Base-by-base conservation (phyloP, 1,140 invertebrate genomes). In the Epicauta chinensis region DNA sequence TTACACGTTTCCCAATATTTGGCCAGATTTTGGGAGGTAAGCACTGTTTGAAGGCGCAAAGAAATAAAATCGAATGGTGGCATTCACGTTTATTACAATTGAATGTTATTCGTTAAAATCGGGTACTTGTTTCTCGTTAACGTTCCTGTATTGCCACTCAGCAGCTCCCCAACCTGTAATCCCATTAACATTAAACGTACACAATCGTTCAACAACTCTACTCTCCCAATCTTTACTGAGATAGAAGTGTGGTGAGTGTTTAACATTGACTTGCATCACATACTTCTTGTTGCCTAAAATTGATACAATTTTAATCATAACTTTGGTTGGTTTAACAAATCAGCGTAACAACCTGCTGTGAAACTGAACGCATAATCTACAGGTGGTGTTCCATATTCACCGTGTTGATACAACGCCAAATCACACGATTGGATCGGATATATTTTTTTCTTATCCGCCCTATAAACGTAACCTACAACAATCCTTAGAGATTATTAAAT, bases 191-290 rank as follows among this genome's bases (percentile, higher is more conserved):
- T 73, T 71, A 53, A 78, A 80, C 7, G 65, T 70, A 49, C 74
- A 79, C 62, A 81, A 74, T 48, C 80, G 66, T 61, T 87, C 83
- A 53, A 81, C 75, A 37, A 86, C 72, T 56, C 80, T 77, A 2
- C 78, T 75, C 62, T 84, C 82, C 68, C 80, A 77, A 12, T 81
- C 75, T 63, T 80, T 77, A 3, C 83, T 83, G 53, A 86, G 81
- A 61, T 77, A 84, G 60, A 86, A 81, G 43, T 73, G 66, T 1
- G 79, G 73, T 41, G 78, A 75, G 31, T 84, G 75, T 3, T 74
- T 55, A 0, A 81, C 77, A 54, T 77, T 62, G 2, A 83, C 78
- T 65, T 75, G 71, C 10, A 79, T 70, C 5, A 64, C 61, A 49
- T 79, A 79, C 0, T 53, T 56, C 51, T 73, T 47, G 16, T 69